Conservation (phyloP, 2,113 vertebrate species). For the Colistium nudipinnis region DNA sequence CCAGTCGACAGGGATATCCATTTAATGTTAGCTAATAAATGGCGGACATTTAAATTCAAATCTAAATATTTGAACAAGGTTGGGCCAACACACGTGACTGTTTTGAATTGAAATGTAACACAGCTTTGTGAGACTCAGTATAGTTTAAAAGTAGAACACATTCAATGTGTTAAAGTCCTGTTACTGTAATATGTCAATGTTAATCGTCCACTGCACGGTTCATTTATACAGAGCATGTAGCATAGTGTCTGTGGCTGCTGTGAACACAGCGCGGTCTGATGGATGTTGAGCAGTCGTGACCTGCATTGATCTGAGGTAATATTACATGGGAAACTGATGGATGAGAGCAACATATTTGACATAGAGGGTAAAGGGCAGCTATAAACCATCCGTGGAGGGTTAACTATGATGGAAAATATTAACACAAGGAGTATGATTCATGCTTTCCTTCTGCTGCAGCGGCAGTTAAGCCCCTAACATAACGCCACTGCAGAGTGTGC, state of each 20-base stretch:
- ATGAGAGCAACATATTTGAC: slow-evolving; percentile 64
- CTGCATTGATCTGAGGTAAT: slow-evolving; percentile 70
- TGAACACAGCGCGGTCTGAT: slow-evolving; percentile 19
- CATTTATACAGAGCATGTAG: slow-evolving; percentile 11
- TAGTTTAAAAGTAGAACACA: no score
- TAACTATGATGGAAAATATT: slow-evolving; percentile 68
- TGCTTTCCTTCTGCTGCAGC: slow-evolving; percentile 38
- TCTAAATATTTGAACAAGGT: no score
- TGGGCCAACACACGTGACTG: no score
- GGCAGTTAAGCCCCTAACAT: slow-evolving; percentile 28
- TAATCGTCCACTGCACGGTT: neutral
- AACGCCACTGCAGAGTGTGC: slow-evolving; percentile 12
- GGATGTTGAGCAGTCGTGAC: slow-evolving; percentile 56
- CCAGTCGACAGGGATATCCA: no score
- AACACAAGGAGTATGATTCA: slow-evolving; percentile 62
- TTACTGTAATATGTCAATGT: neutral
- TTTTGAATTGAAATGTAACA: no score
- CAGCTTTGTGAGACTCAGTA: no score
- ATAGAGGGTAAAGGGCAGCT: slow-evolving; percentile 66
- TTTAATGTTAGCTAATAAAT: no score
- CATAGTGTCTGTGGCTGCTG: neutral
- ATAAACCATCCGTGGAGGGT: slow-evolving; percentile 57
- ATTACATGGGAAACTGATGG: slow-evolving; percentile 72
- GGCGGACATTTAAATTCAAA: no score
- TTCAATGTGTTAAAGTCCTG: neutral